phyloP scores from a whole-genome alignment of 2,113 vertebrate species.

The Austrofundulus limnaeus region DNA sequence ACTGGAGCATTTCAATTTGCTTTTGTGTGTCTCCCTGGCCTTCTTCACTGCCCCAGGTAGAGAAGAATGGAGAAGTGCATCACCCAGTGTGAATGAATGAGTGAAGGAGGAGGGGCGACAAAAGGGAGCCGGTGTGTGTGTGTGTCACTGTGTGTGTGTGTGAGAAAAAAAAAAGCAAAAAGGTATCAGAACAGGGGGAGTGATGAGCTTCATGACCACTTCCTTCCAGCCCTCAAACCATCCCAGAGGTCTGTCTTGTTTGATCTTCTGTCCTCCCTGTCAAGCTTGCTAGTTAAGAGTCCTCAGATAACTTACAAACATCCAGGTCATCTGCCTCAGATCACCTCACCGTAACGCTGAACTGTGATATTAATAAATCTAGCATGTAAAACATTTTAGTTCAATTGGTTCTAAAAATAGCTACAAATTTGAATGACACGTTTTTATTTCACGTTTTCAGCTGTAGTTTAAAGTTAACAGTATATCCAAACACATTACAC shows the following conservation, averaged over 20 bases:
- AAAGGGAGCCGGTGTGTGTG: slow-evolving; percentile 4
- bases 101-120: slow-evolving; percentile 9
- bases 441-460: too few relatives aligned
- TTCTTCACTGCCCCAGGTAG: slow-evolving; percentile 72
- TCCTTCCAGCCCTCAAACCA: slow-evolving; percentile 61
- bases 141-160: not conserved
- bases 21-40: slow-evolving; percentile 73
- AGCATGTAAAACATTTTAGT: not conserved
- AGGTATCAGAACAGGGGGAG: slow-evolving; percentile 39
- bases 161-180: slow-evolving; percentile 11
- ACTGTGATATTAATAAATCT: slow-evolving; percentile 7
- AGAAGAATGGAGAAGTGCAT: slow-evolving; percentile 69
- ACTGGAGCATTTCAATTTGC: slow-evolving; percentile 79
- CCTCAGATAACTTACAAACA: slow-evolving; percentile 58
- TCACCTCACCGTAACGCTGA: slow-evolving; percentile 38
- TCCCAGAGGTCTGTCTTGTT: slow-evolving; percentile 54
- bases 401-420: not conserved
- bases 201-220: slow-evolving; percentile 59
- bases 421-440: not conserved
- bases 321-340: slow-evolving; percentile 40
- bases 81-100: slow-evolving; percentile 56
- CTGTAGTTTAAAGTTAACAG: too few relatives aligned
- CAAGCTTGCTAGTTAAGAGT: slow-evolving; percentile 41
- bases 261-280: slow-evolving; percentile 47
- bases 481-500: too few relatives aligned